Evolutionary conservation across 2,113 vertebrate genomes (phyloP).

Genomic region (Rhabdornis inornatus): DNA sequence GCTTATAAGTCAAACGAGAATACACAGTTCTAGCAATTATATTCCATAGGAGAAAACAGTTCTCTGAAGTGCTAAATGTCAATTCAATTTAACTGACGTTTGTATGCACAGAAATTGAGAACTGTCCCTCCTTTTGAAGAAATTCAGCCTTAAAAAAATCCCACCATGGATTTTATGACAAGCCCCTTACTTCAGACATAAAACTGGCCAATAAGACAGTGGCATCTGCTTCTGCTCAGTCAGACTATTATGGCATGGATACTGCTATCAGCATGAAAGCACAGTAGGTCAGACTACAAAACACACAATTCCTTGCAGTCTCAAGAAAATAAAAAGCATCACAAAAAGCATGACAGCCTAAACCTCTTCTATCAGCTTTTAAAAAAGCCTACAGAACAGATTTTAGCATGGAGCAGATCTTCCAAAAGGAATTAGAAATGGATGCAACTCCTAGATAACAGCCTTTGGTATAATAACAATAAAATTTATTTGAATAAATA

Average conservation of each 20-base stretch:
- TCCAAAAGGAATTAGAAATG: neutral
- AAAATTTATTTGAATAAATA: neutral
- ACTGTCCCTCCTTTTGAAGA: neutral
- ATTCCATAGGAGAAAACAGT: neutral
- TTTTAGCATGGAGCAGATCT: neutral
- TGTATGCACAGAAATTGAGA: neutral
- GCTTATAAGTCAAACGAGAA: rapidly evolving
- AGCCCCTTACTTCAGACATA: neutral
- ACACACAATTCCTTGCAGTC: neutral
- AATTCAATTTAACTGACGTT: neutral
- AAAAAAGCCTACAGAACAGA: neutral
- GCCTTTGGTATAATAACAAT: neutral
- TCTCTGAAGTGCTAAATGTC: neutral
- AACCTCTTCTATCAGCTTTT: neutral
- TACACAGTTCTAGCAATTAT: neutral
- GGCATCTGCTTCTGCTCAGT: neutral
- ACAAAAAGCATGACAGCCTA: neutral
- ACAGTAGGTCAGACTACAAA: neutral
- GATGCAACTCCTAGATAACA: neutral
- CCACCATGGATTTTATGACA: neutral
- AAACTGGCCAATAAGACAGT: neutral
- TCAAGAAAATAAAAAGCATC: neutral
- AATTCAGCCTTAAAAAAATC: neutral
- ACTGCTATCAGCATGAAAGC: neutral
- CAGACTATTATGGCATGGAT: neutral